Evolutionary conservation across 2,888 invertebrate genomes (phyloP).

Genomic region (Rhodophaea formosa): DNA sequence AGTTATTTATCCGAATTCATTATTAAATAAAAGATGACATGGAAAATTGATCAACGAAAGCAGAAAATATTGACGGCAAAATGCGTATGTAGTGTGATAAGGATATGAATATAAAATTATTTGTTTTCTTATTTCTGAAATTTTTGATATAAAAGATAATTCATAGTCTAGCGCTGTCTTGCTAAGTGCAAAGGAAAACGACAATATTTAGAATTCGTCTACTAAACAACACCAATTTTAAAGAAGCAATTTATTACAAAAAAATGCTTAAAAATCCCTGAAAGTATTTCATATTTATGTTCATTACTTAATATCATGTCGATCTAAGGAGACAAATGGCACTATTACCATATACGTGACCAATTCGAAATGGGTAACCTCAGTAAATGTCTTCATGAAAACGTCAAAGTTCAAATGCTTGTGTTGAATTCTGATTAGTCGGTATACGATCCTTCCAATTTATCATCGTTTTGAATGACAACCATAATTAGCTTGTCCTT

Average conservation of each 20-base stretch:
- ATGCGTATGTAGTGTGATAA: too few species aligned
- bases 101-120: too few species aligned
- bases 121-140: too few species aligned
- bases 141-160: too few species aligned
- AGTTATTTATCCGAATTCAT: too few species aligned
- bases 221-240: too few species aligned
- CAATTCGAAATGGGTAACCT: slow-evolving; percentile 49
- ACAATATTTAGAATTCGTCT: too few species aligned
- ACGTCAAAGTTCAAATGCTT: slow-evolving; percentile 69
- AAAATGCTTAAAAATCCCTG: not conserved
- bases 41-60: too few species aligned
- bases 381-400: slow-evolving; percentile 53
- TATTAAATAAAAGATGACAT: too few species aligned
- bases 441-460: slow-evolving; percentile 51
- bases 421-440: slow-evolving; percentile 67
- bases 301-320: slow-evolving; percentile 15
- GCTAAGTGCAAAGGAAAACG: too few species aligned
- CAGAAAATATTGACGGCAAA: too few species aligned
- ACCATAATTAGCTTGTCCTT: slow-evolving; percentile 66
- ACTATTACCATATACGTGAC: slow-evolving; percentile 46
- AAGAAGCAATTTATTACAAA: not conserved
- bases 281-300: not conserved
- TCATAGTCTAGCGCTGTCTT: too few species aligned
- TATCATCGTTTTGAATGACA: slow-evolving; percentile 66
- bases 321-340: slow-evolving; percentile 21